Evolutionary conservation across 2,888 invertebrate genomes (phyloP), one percentile per base, ranked within the genome.

Genomic region (Trichogramma dendrolimi): DNA sequence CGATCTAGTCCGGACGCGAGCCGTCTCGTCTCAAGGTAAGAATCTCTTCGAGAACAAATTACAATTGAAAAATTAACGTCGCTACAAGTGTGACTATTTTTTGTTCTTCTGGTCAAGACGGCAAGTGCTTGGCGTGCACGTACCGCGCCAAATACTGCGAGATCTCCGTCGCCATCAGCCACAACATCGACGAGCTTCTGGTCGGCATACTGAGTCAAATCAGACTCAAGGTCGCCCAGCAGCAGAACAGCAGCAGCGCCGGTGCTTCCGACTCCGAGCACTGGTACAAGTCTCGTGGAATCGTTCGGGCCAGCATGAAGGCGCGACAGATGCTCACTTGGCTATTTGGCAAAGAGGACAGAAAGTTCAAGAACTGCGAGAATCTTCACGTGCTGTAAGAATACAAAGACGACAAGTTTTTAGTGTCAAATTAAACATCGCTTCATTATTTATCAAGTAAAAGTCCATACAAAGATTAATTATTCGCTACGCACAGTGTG

Each of bases 111-210:
- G 64, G 67, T 82, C 81, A 51, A 96, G 97, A 97, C 82, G 96
- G 96, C 58, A 94, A 93, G 79, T 91, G 92, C 73, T 83, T 95
- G 68, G 96, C 96, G 6, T 92, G 92, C 79, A 92, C 91, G 4
- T 93, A 91, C 80, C 89, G 92, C 69, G 89, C 93, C 60, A 96
- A 96, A 80, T 95, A 94, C 83, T 91, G 94, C 69, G 96, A 97
- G 81, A 91, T 96, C 14, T 96, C 96, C 0, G 96, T 96, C 10
- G 96, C 94, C 10, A 92, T 97, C 74, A 96, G 96, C 81, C 95
- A 96, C 84, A 94, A 96, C 78, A 94, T 96, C 41, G 96, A 97
- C 82, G 96, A 97, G 73, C 85, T 97, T 0, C 84, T 97, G 50
- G 96, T 95, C 39, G 96, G 96, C 1, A 89, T 94, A 61, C 85